phyloP scores from a whole-genome alignment of 1,140 invertebrate species.

The Megalonaias nervosa region DNA sequence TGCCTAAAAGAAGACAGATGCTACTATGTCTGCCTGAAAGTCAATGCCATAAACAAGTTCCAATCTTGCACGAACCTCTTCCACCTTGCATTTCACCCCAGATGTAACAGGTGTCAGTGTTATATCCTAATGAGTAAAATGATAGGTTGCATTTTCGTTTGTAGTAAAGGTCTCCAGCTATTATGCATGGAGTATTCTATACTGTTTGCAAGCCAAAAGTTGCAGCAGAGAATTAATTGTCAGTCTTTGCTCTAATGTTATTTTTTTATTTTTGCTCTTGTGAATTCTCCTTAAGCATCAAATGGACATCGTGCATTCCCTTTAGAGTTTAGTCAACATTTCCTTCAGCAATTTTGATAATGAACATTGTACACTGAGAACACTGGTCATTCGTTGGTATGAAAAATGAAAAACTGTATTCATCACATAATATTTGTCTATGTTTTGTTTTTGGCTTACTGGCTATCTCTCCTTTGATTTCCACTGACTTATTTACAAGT shows the following conservation, averaged over 20 bases:
- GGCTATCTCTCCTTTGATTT: no score
- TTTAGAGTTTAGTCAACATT: no score
- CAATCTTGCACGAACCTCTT: slow-evolving; percentile 33
- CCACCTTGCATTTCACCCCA: slow-evolving; percentile 30
- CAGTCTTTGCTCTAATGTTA: slow-evolving; percentile 18
- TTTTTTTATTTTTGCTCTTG: slow-evolving; percentile 29
- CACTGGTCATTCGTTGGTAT: no score
- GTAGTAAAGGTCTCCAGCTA: slow-evolving; percentile 29
- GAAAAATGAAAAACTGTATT: no score
- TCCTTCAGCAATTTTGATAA: no score
- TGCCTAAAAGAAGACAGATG: no score
- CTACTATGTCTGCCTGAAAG: no score
- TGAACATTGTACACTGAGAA: no score
- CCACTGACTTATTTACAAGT: no score
- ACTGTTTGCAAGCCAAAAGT: slow-evolving; percentile 37
- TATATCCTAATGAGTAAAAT: slow-evolving; percentile 26
- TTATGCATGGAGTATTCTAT: slow-evolving; percentile 14
- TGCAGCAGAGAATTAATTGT: slow-evolving; percentile 7
- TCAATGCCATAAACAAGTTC: slow-evolving; percentile 17
- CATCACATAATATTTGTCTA: no score
- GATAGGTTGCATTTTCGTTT: slow-evolving; percentile 38
- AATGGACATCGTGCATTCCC: no score
- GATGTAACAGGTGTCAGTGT: slow-evolving; percentile 31
- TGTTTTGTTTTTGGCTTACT: no score
- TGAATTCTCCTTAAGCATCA: slow-evolving; percentile 8